Conservation (phyloP, 1,140 invertebrate species). For the Drosophila ercepeae region DNA sequence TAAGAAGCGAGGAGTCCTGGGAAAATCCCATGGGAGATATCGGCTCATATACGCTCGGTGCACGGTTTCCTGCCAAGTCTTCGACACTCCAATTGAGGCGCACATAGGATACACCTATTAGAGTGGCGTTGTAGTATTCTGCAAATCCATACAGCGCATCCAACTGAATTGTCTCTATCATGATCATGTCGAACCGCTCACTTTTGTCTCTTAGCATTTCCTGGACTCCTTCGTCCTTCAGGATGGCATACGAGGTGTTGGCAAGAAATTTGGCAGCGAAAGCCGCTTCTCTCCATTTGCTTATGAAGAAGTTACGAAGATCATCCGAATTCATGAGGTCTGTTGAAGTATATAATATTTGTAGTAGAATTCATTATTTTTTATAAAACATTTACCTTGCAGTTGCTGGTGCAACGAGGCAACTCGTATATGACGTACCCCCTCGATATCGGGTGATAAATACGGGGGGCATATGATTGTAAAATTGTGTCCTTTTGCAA, state of each 20-base stretch:
- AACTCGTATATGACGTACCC: conserved; percentile 40
- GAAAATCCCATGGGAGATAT: conserved; percentile 58
- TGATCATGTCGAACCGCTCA: conserved; percentile 61
- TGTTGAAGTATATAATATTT: background rate
- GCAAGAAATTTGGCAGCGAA: background rate
- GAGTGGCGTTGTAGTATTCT: conserved; percentile 44
- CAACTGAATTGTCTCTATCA: conserved; percentile 41
- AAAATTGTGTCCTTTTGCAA: conserved; percentile 30
- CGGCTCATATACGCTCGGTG: conserved; percentile 71
- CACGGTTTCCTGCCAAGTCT: conserved; percentile 40
- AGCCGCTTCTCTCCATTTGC: conserved; percentile 39
- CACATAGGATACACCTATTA: conserved; percentile 52
- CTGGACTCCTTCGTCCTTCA: conserved; percentile 36
- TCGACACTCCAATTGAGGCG: conserved; percentile 39
- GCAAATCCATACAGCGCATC: conserved; percentile 60
- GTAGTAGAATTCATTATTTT: background rate
- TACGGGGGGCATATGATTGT: conserved; percentile 34
- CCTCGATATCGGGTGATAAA: conserved; percentile 13
- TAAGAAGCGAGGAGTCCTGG: conserved; percentile 66
- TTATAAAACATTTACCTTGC: conserved; percentile 8
- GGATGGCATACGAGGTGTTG: conserved; percentile 23
- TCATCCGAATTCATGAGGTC: background rate
- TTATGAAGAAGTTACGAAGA: background rate
- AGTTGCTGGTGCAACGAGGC: conserved; percentile 12
- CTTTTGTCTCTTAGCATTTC: conserved; percentile 21